Base-by-base conservation (phyloP, 1,140 invertebrate species). In the Diprion similis region DNA sequence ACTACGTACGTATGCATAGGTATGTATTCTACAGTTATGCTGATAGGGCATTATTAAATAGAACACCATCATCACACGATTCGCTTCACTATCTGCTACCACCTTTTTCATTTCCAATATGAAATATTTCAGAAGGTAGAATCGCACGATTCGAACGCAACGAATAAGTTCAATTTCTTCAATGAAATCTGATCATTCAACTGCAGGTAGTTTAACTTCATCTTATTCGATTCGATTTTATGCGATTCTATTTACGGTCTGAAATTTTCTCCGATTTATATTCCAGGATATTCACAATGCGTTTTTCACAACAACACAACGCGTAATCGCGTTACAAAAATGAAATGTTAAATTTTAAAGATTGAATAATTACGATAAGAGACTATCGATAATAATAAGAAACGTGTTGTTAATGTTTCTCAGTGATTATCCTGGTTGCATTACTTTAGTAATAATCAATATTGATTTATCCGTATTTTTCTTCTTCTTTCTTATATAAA, bases 211-310 rank as follows among this genome's bases (percentile, higher is more conserved):
- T 6, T 37, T 6, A 6, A 37, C 6, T 3, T 37, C 6, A 37
- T 37, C 6, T 37, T 1, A 37, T 37, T 37, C 24, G 6, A 37
- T 37, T 37, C 24, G 24, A 37, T 37, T 37, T 6, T 1, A 37
- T 37, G 24, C 24, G 24, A 37, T 6, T 37, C 24, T 37, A 37
- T 37, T 6, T 37, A 37, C 24, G 2, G 51, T 59, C 51, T 37
- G 24, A 17, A 59, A 8, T 59, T 59, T 59, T 59, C 51, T 59
- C 51, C 6, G 51, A 59, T 59, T 59, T 9, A 59, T 59, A 59
- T 59, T 59, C 51, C 51, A 59, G 51, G 51, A 59, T 59, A 59
- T 59, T 59, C 51, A 59, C 51, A 13, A 59, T n/a, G 11, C 51
- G 11, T 15, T 59, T 13, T 59, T 59, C 11, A 15, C 51, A 59